phyloP scores from a whole-genome alignment of 2,113 vertebrate genomes.

The Columba livia region DNA sequence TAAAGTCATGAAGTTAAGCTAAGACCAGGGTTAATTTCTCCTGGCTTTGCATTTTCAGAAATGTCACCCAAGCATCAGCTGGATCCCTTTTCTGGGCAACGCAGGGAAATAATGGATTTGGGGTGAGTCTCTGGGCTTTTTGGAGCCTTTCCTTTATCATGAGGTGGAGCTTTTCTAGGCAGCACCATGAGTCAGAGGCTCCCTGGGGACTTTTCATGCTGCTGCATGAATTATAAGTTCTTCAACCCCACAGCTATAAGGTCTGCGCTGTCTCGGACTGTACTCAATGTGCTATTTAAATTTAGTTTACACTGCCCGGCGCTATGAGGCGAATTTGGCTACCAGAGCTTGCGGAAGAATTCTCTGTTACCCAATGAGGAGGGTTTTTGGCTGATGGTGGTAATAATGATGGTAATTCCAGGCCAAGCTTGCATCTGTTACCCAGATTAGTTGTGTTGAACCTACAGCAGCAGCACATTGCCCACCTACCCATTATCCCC shows the following conservation, averaged over 20 bases:
- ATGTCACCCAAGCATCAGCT: rapidly evolving
- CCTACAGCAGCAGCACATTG: not conserved
- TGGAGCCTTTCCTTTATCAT: not conserved
- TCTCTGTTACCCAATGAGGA: not conserved
- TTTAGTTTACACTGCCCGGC: not conserved
- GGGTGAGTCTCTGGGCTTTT: not conserved
- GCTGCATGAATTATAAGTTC: not conserved
- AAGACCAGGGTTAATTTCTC: not conserved
- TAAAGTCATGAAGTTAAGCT: not conserved
- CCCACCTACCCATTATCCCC: not conserved
- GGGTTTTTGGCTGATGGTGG: not conserved
- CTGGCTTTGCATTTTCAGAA: not conserved
- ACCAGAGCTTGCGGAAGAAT: not conserved
- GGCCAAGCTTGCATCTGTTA: not conserved
- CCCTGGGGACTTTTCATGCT: not conserved
- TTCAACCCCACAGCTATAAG: not conserved
- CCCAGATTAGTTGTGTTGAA: not conserved
- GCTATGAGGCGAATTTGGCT: not conserved
- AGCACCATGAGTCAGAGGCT: not conserved
- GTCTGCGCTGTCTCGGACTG: not conserved
- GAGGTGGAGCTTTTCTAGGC: not conserved
- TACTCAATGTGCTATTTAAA: not conserved
- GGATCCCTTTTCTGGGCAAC: not conserved
- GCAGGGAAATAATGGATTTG: not conserved
- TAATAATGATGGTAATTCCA: not conserved